Evolutionary conservation across 1,140 invertebrate genomes (phyloP), one percentile per base, ranked within the genome.

Genomic region (Forficula auricularia): DNA sequence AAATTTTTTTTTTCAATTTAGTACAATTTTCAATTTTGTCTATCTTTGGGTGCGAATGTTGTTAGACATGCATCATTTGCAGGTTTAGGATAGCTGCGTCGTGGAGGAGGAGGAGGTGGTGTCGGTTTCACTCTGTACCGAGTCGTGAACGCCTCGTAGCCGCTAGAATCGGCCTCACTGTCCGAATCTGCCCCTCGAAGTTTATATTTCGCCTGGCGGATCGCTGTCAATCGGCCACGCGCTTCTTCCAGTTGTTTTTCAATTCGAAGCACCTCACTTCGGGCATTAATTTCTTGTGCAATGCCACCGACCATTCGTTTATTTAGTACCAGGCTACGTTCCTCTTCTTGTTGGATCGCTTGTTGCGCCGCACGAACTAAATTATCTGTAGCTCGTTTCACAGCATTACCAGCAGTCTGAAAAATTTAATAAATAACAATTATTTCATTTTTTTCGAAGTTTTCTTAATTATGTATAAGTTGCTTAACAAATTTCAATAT

Each of bases 301-400:
- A 91, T 88, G 15, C 88, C 86, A 40, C 84, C 85, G 3, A 96
- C 91, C 79, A 94, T 90, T 37, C 82, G 67, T 34, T 81, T 77
- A 56, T 94, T 90, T 14, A 98, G 71, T 35, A 94, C 77, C 3
- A 97, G 64, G 32, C 77, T 82, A 16, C 84, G 66, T 54, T 96
- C 91, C 52, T 96, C 91, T 52, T 94, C 87, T 14, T 63, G 76
- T 36, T 84, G 82, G 40, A 96, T 86, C 2, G 87, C 84, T 58
- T 95, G 85, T 52, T 94, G 80, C 0, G 94, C 94, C 0, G 92
- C 88, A 19, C 77, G 68, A 9, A 99, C 95, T 47, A 98, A 63
- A 64, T 94, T 94, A 60, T 98, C 94, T 0, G 95, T 98, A 1
- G 95, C 95, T 49, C 86, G 72, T 65, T 97, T 98, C 1, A 98